These are phyloP conservation scores for Serripes groenlandicus DNA, from an alignment of 2,888 invertebrate species.

Conservation along the genomic window DNA sequence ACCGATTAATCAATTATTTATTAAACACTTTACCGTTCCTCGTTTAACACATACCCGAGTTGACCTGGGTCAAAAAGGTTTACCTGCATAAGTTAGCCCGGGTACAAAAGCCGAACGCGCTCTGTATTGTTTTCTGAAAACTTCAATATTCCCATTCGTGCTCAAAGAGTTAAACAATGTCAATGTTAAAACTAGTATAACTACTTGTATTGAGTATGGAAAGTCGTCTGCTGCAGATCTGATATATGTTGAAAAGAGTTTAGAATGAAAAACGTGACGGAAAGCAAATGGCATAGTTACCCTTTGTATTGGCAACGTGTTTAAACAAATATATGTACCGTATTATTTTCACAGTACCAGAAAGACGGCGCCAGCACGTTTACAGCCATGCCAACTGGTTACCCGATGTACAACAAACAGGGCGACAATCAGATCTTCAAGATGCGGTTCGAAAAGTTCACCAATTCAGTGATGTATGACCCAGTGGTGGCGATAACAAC, in stretches of 20 bases:
- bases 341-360: neutral
- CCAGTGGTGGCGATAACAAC: conserved; percentile 1
- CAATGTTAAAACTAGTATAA: neutral
- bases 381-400: conserved; percentile 16
- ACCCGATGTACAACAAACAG: conserved; percentile 12
- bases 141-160: too few species aligned
- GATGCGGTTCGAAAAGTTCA: conserved; percentile 37
- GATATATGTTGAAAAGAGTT: neutral
- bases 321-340: neutral
- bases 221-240: neutral
- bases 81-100: too few species aligned
- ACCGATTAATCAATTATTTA: too few species aligned
- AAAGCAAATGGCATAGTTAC: neutral
- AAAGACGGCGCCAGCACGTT: conserved; percentile 8
- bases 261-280: neutral
- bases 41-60: too few species aligned
- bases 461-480: conserved; percentile 33
- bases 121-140: too few species aligned
- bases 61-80: too few species aligned
- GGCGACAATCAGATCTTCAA: conserved; percentile 16
- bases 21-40: too few species aligned
- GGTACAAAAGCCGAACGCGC: too few species aligned
- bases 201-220: neutral
- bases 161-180: neutral
- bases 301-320: too few species aligned